phyloP scores from a whole-genome alignment of 1,140 invertebrate species.

The Leptinotarsa texana region DNA sequence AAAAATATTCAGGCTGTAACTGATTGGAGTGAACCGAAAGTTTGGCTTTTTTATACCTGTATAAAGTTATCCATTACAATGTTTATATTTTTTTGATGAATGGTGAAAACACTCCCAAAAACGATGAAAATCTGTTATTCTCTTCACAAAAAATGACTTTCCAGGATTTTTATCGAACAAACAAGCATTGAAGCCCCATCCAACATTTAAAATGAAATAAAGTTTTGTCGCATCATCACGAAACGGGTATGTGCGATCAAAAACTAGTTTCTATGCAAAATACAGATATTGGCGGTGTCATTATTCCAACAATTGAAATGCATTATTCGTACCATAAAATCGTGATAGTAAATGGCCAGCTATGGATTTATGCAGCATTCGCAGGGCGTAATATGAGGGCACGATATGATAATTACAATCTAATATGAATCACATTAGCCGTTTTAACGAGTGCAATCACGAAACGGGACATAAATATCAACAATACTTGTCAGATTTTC shows the following conservation, averaged over 20 bases:
- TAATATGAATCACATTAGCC: slow-evolving; percentile 48
- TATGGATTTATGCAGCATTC: slow-evolving; percentile 36
- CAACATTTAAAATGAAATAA: not conserved
- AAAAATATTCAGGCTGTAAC: no score
- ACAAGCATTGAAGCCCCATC: no score
- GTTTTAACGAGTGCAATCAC: slow-evolving; percentile 45
- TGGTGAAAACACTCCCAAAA: no score
- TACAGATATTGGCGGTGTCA: slow-evolving; percentile 9
- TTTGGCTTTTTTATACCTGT: no score
- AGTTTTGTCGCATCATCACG: slow-evolving; percentile 1
- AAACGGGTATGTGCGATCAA: not conserved
- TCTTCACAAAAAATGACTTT: no score
- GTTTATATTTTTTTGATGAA: no score
- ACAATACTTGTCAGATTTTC: slow-evolving; percentile 46
- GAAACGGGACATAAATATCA: slow-evolving; percentile 44
- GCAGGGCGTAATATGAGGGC: slow-evolving; percentile 32
- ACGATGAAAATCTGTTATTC: no score
- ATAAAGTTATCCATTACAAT: no score
- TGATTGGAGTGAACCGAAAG: no score
- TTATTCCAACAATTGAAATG: slow-evolving; percentile 18
- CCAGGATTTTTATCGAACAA: no score
- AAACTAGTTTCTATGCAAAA: slow-evolving; percentile 8
- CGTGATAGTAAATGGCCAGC: slow-evolving; percentile 30
- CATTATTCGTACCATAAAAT: slow-evolving; percentile 25
- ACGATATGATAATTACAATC: slow-evolving; percentile 47